A percentile compares a stretch with the other conserved stretches of the same genome.
phyloP scores from a whole-genome alignment of 92 coral and sea anemone species.

The Pocillopora grandis region DNA sequence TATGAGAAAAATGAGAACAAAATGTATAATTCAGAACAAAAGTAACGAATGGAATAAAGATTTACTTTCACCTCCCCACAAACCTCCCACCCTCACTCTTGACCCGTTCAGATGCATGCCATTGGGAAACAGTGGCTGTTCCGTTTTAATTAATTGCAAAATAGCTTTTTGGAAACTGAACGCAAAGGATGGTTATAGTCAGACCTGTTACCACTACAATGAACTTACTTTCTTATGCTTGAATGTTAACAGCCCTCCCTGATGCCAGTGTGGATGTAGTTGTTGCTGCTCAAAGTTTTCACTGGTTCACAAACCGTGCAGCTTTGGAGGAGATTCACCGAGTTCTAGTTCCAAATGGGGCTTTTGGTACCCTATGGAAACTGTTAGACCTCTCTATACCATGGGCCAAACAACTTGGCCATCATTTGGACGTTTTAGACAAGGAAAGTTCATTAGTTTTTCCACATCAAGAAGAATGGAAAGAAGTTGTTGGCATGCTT shows the following conservation, averaged over 20 bases:
- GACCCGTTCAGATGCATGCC: too few species aligned
- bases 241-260: constrained; percentile 11
- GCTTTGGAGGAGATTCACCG: constrained; percentile 12
- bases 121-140: too few species aligned
- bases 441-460: background rate
- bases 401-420: background rate
- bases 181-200: too few species aligned
- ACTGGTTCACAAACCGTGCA: constrained; percentile 20
- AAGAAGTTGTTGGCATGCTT: background rate
- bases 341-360: constrained; percentile 11
- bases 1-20: too few species aligned
- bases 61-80: too few species aligned
- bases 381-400: background rate
- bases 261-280: constrained; percentile 26
- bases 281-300: constrained; percentile 24
- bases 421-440: background rate
- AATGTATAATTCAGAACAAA: too few species aligned
- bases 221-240: background rate
- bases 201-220: too few species aligned
- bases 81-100: too few species aligned
- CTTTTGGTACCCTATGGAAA: constrained; percentile 9
- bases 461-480: constrained; percentile 11
- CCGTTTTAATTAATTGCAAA: too few species aligned
- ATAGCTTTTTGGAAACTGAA: too few species aligned
- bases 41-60: too few species aligned